Conservation (phyloP, 2,797 vertebrate genomes). For the Pipistrellus nathusii region DNA sequence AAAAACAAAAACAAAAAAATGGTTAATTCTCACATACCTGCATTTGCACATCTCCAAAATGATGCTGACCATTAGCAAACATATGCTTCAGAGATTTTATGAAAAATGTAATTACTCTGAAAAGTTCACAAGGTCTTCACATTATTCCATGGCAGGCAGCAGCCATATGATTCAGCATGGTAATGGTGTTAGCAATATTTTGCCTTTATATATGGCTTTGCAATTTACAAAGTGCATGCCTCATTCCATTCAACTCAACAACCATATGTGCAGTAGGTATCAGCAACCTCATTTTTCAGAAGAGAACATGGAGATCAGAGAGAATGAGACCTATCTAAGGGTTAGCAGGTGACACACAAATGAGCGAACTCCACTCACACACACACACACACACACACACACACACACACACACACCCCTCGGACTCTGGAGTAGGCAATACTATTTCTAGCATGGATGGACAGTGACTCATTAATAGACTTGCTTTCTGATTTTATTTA, state of each 20-base stretch:
- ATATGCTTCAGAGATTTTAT: background rate
- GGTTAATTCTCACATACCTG: background rate
- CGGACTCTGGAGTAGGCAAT: no score
- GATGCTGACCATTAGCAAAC: background rate
- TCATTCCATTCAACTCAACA: background rate
- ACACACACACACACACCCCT: no score
- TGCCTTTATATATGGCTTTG: background rate
- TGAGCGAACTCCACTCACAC: background rate
- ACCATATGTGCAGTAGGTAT: rapidly evolving
- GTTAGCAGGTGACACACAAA: background rate
- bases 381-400: no score
- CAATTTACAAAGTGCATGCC: background rate
- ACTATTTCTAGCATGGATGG: background rate
- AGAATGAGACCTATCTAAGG: background rate
- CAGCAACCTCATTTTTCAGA: background rate
- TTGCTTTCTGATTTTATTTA: background rate
- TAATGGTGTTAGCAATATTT: rapidly evolving
- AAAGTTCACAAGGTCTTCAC: background rate
- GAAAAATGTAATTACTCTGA: background rate
- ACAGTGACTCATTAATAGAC: background rate
- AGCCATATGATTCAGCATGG: rapidly evolving
- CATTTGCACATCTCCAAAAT: background rate
- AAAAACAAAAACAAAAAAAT: background rate
- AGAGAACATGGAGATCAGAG: background rate
- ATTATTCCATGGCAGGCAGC: background rate